Evolutionary conservation across 2,888 invertebrate genomes (phyloP).

Genomic region (Catocala nupta): DNA sequence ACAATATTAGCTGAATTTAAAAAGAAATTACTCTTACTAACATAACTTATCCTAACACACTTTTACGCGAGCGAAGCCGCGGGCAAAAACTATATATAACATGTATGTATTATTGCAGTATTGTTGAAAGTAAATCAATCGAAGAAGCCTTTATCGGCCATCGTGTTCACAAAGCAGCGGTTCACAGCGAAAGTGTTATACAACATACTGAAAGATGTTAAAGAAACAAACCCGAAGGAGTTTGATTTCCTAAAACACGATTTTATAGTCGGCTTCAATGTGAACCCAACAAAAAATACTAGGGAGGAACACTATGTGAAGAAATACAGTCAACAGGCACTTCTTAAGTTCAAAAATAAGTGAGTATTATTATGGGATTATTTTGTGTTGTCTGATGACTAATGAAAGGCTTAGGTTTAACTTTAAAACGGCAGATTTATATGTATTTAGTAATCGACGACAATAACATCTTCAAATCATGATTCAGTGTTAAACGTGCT

Average conservation of each 20-base stretch:
- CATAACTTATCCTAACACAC: no score
- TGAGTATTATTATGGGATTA: constrained; percentile 52
- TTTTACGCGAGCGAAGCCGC: no score
- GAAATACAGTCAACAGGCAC: constrained; percentile 85
- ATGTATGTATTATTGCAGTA: constrained; percentile 50
- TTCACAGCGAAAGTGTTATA: constrained; percentile 92
- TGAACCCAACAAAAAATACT: constrained; percentile 86
- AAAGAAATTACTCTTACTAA: no score
- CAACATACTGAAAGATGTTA: constrained; percentile 88
- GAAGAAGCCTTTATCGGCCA: constrained; percentile 87
- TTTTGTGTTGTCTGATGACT: no score
- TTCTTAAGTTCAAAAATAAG: constrained; percentile 81
- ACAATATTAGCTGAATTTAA: no score
- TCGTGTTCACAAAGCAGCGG: constrained; percentile 91
- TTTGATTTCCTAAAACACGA: constrained; percentile 89
- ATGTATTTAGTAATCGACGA: no score
- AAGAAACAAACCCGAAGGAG: constrained; percentile 70
- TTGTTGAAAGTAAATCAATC: constrained; percentile 62
- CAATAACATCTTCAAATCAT: no score
- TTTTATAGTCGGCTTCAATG: constrained; percentile 91
- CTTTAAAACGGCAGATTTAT: no score
- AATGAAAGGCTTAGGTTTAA: no score
- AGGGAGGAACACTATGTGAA: constrained; percentile 85
- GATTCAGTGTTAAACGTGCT: no score
- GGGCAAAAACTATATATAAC: background rate